A percentile compares a stretch with the other conserved stretches of the same genome.
These are phyloP conservation scores for Thysanoteuthis rhombus DNA, from an alignment of 2,888 invertebrate species.

Conservation along the genomic window DNA sequence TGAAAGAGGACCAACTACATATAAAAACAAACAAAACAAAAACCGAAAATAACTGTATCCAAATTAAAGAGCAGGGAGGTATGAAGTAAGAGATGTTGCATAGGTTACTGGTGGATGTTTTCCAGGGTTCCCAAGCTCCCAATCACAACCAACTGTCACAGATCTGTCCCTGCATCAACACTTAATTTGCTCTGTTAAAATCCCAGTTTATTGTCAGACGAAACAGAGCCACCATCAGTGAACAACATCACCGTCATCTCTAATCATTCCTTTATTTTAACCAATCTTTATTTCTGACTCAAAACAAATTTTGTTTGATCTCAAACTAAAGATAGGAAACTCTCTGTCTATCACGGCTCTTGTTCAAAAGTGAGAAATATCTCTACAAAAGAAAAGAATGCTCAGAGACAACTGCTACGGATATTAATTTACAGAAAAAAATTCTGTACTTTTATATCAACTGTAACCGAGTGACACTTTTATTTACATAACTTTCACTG, in stretches of 20 bases:
- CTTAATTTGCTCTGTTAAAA: not conserved
- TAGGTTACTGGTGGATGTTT: not conserved
- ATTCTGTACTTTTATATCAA: not conserved
- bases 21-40: not conserved
- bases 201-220: not conserved
- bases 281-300: not conserved
- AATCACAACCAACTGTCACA: not conserved
- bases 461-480: not conserved
- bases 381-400: not conserved
- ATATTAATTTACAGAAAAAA: not conserved
- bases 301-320: not conserved
- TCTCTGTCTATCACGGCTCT: not conserved
- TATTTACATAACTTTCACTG: not conserved
- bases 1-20: not conserved
- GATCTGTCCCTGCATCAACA: not conserved
- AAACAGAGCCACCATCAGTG: not conserved
- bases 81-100: not conserved
- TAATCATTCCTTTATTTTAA: not conserved
- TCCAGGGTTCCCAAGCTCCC: not conserved
- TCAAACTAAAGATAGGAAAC: not conserved
- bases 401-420: not conserved
- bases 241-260: not conserved
- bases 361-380: not conserved
- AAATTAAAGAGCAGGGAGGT: not conserved
- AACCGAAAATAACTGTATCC: no score